Base-by-base conservation (phyloP, 2,888 invertebrate genomes). In the Tipula lateralis region DNA sequence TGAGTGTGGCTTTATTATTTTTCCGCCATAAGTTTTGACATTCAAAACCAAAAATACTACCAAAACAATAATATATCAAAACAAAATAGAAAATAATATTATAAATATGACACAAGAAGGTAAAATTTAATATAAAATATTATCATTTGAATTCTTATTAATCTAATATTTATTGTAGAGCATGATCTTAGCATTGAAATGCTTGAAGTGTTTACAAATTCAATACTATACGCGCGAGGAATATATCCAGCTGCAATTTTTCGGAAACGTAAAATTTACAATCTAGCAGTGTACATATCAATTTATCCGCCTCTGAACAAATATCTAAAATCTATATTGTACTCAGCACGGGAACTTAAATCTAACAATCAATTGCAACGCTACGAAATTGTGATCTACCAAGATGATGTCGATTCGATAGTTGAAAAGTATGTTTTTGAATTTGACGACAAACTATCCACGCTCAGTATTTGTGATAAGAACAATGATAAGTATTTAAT, bases 221-320 rank as follows among this genome's bases (percentile, higher is more conserved):
- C 89, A 66, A 88, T 90, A 34, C 86, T 90, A 0, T 89, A 89
- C 84, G 82, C 88, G 0, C 88, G 90, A 0, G 87, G 88, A 7
- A 85, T 90, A 1, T 90, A 90, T 86, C 90, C 90, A 0, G 13
- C 85, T 1, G 87, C 89, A 86, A 89, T 90, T 84, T 90, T 90
- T 29, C 88, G 88, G 36, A 88, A 88, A 86, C 87, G 88, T 2
- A 88, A 88, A 44, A 86, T 88, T 0, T 90, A 89, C 85, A 89
- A 89, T 81, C 87, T 88, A 0, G 88, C 89, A 0, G 87, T 89
- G 0, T 89, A 86, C 85, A 87, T 88, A 6, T 88, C 88, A 1
- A 88, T 88, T 1, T 90, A 88, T 85, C 89, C 90, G 24, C 87
- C 88, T 5, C 86, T 90, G 5, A 89, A 89, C 34, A 86, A 86